Percentiles rank a stretch among this genome's conserved stretches.
Conservation (phyloP, 2,888 invertebrate genomes). For the Nesidiocoris tenuis region DNA sequence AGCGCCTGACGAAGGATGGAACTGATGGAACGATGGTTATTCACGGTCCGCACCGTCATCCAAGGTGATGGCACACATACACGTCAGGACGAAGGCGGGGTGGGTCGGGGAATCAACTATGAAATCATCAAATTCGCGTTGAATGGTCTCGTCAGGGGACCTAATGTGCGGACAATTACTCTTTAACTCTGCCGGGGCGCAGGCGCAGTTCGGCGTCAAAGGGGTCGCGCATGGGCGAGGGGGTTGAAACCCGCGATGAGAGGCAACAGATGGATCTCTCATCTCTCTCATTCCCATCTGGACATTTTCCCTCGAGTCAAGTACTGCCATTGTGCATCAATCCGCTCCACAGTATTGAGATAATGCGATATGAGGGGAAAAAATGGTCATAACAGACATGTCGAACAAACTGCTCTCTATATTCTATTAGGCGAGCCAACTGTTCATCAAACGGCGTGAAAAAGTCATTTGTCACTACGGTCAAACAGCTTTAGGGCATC, state of each 20-base stretch:
- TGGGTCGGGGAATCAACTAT: too few relatives aligned
- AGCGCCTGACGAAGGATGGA: neutral
- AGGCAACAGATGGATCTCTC: constrained; percentile 30
- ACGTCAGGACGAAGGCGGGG: neutral
- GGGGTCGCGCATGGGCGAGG: neutral
- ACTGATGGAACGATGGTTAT: neutral
- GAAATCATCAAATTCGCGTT: neutral
- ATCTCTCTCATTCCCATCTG: constrained; percentile 9
- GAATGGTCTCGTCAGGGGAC: neutral
- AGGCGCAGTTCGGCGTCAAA: neutral
- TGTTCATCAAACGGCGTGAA: neutral
- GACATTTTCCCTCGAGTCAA: constrained; percentile 22
- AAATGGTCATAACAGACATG: neutral
- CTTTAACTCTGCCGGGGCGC: constrained; percentile 4
- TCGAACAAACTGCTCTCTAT: neutral
- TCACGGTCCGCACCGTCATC: neutral
- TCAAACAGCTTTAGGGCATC: too few relatives aligned
- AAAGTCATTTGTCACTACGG: too few relatives aligned
- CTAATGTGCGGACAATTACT: constrained; percentile 29
- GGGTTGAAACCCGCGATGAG: neutral
- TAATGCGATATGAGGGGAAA: neutral
- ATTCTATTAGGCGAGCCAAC: neutral
- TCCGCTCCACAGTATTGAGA: neutral
- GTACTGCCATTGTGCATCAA: neutral
- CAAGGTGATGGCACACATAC: neutral